Evolutionary conservation across 1,140 invertebrate genomes (phyloP), one percentile per base, ranked within the genome.

Genomic region (Macrobrachium nipponense): DNA sequence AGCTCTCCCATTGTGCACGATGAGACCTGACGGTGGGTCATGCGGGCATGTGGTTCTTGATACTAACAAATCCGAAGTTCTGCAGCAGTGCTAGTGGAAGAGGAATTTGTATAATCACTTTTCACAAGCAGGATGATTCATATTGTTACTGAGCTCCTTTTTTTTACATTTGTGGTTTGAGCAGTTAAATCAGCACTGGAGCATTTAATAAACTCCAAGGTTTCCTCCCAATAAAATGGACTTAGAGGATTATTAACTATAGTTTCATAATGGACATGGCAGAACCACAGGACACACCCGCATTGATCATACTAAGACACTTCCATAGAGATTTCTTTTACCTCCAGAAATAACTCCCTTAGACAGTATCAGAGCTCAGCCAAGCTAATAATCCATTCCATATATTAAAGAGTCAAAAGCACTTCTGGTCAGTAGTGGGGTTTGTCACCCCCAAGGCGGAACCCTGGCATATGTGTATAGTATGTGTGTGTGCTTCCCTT

Each of bases 281-380:
- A 79, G 76, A 86, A 79, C 77, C 83, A 80, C 68, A 59, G 77
- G 66, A 86, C 83, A 86, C 27, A 36, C 27, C 77, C 44, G 59
- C 80, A 75, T 60, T 70, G 66, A 80, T 86, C 83, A 86, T 86
- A 80, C 60, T 79, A 79, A 86, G 83, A 86, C 83, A 86, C 83
- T 86, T 86, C 66, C 83, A 73, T 77, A 86, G 83, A 86, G 83
- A 86, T 86, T 86, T 60, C 83, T 86, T 76, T 76, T 86, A 79
- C 83, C 83, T 86, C 83, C 83, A 76, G 60, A 18, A 75, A 51
- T 36, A 76, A 86, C 76, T 86, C 83, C 80, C 83, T 86, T 43
- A 58, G 61, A 73, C 44, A 86, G 79, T 15, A 79, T 86, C 83
- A 86, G 76, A 86, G 83, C 83, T 86, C 76, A 86, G 61, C 83